phyloP scores from a whole-genome alignment of 2,113 vertebrate genomes.

The Rhinolophus ferrumequinum region DNA sequence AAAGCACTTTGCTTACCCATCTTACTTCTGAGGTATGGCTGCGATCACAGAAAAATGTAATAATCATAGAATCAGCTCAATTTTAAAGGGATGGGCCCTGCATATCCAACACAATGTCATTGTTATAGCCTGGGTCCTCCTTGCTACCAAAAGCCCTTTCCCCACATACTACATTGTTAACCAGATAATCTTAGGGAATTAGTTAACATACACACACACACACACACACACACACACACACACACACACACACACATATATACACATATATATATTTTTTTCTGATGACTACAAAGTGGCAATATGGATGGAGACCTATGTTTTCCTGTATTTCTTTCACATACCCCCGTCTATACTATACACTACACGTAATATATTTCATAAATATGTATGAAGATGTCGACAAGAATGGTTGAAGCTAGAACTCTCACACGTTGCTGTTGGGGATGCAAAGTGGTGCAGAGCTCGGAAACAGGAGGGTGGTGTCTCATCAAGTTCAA shows the following conservation, averaged over 20 bases:
- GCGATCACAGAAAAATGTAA: not conserved
- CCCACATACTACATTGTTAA: not conserved
- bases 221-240: too few relatives aligned
- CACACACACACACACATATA: too few relatives aligned
- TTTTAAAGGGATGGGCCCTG: not conserved
- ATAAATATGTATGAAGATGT: not conserved
- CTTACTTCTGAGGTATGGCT: not conserved
- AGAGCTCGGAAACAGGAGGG: not conserved
- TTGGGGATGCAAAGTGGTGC: not conserved
- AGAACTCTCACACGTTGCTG: not conserved
- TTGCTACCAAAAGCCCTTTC: not conserved
- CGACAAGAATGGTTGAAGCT: not conserved
- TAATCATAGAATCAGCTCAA: not conserved
- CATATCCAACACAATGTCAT: not conserved
- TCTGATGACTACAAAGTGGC: not conserved
- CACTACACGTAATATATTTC: not conserved
- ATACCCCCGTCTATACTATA: not conserved
- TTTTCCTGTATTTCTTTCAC: not conserved
- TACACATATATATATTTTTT: too few relatives aligned
- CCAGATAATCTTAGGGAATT: not conserved
- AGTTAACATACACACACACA: too few relatives aligned
- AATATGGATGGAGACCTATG: not conserved
- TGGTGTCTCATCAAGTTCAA: not conserved
- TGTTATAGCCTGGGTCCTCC: not conserved
- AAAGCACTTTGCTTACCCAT: not conserved